Evolutionary conservation across 2,797 vertebrate genomes (phyloP).

Genomic region (Rhincodon typus): DNA sequence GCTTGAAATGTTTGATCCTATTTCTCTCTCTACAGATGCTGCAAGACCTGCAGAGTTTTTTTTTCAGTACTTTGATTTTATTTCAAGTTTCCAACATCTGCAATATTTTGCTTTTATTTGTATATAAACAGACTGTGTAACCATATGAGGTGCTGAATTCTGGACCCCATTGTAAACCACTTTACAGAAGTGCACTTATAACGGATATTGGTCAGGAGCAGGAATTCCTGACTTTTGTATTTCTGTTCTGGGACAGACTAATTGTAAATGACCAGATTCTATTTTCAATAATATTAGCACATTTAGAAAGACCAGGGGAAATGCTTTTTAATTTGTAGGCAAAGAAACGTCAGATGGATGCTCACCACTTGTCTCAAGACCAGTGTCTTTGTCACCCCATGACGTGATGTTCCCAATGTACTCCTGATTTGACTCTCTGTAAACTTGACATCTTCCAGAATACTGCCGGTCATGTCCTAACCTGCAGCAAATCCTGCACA

Average conservation of each 20-base stretch:
- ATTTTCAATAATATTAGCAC: not conserved
- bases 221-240: not conserved
- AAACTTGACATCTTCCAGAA: no score
- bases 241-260: not conserved
- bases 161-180: not conserved
- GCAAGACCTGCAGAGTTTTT: no score
- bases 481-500: no score
- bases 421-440: no score
- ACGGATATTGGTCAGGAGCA: not conserved
- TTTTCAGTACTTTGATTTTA: no score
- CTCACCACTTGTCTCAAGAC: not conserved
- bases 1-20: no score
- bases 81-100: no score
- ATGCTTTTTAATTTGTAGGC: not conserved
- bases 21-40: no score
- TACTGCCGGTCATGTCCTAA: no score
- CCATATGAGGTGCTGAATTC: not conserved
- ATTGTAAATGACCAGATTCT: not conserved
- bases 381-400: no score
- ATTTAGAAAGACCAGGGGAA: not conserved
- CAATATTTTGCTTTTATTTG: no score
- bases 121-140: not conserved
- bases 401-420: no score
- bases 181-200: not conserved
- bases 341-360: not conserved